Evolutionary conservation across 2,113 vertebrate species (phyloP).

Genomic region (Panthera tigris): DNA sequence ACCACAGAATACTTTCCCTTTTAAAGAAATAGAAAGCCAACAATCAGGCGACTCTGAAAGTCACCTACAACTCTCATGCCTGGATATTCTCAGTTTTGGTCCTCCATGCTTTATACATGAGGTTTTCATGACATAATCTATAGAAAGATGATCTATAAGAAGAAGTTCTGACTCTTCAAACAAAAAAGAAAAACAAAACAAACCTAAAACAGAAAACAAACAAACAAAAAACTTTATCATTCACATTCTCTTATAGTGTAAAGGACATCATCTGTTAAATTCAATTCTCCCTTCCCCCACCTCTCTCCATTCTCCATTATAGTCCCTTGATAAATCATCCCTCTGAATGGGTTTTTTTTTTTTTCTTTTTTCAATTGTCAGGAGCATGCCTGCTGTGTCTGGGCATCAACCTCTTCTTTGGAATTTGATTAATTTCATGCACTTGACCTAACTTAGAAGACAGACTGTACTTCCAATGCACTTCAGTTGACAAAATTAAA

Average conservation of each 20-base stretch:
- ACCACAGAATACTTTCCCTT: background rate
- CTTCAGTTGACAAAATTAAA: conserved; percentile 51
- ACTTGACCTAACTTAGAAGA: conserved; percentile 62
- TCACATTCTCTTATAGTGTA: background rate
- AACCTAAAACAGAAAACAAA: background rate
- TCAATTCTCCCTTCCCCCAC: background rate
- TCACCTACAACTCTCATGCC: background rate
- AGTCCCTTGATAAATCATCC: conserved; percentile 31
- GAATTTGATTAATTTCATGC: conserved; percentile 55
- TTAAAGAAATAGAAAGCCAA: conserved; percentile 18
- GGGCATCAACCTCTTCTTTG: conserved; percentile 15
- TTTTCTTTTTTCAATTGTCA: conserved; percentile 52
- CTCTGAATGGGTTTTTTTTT: background rate
- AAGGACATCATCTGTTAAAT: conserved; percentile 47
- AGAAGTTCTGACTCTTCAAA: background rate
- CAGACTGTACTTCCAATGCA: conserved; percentile 18
- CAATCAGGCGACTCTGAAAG: background rate
- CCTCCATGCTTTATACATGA: background rate
- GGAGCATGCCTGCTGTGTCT: conserved; percentile 49
- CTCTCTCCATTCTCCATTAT: background rate
- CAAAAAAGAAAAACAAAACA: background rate
- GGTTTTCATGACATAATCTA: background rate
- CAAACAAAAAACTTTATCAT: background rate
- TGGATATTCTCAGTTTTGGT: background rate
- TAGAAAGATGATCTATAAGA: background rate